Evolutionary conservation across 2,888 invertebrate genomes (phyloP), one percentile per base, ranked within the genome.

Genomic region (Lacanobia oleracea): DNA sequence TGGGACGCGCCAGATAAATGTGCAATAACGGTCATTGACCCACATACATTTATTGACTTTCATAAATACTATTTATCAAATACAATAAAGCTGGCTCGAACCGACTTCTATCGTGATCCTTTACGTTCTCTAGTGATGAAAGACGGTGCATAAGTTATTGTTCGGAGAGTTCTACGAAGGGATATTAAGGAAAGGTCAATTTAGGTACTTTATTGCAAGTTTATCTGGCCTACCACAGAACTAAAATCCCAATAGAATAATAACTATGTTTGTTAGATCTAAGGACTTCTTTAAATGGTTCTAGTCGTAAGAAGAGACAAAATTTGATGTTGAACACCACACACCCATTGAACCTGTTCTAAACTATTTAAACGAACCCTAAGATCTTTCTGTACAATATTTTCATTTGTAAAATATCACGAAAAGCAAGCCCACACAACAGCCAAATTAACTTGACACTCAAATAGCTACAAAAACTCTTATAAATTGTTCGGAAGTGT

Each of bases 401-500:
- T 64, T 48, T 51, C 53, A 48, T 66, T 75, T 48, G 12, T 43
- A 67, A 60, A 23, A 68, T 43, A 1, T 37, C 16, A 33, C 9
- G 9, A 48, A n/a, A 53, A 54, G 6, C 21, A 8, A 62, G 8
- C 23, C 66, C 45, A 45, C 50, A 51, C 27, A 40, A 60, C 21
- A 60, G 51, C 23, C 57, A 59, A 75, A 57, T 54, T 62, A 23
- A 48, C 6, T 54, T 27, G 12, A 64, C 7, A 43, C n/a, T 21
- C 12, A 60, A n/a, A 56, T 14, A 0, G 14, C 37, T 45, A 37
- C 51, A 37, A 67, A 23, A 16, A 43, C 23, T 48, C 0, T 10
- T 50, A 48, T 16, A 69, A 64, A 71, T 66, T 59, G 27, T 59
- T 72, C 5, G 18, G 21, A 63, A 75, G 45, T 80, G 81, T 83